phyloP scores from a whole-genome alignment of 2,113 vertebrate species.

The Elaphurus davidianus region DNA sequence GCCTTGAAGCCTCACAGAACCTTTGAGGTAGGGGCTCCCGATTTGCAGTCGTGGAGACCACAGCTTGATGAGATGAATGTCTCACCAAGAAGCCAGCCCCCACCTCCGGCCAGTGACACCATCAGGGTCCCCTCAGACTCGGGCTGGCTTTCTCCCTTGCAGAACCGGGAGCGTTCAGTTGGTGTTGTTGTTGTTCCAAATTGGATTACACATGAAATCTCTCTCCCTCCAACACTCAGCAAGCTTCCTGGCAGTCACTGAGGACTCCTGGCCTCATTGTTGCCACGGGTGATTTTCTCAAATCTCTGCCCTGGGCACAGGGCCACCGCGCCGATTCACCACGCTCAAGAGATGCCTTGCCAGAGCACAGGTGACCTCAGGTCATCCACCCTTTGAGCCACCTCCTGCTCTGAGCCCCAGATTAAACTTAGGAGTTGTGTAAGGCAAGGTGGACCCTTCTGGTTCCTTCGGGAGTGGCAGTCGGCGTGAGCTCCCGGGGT shows the following conservation, averaged over 20 bases:
- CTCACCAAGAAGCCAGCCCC: no score
- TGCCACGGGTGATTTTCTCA: slow-evolving; percentile 46
- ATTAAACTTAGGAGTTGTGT: background rate
- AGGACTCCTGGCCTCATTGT: background rate
- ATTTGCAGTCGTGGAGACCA: background rate
- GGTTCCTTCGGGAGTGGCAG: background rate
- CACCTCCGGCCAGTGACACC: background rate
- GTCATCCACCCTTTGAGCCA: background rate
- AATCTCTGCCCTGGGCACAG: background rate
- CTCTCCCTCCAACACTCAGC: background rate
- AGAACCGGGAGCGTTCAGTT: background rate
- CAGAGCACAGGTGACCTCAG: background rate
- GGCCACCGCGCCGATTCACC: background rate
- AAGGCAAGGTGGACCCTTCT: background rate
- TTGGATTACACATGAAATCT: background rate
- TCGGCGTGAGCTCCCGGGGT: fast-evolving
- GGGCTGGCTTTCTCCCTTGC: background rate
- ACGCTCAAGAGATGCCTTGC: background rate
- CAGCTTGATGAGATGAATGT: background rate
- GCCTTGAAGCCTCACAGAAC: background rate
- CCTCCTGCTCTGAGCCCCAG: background rate
- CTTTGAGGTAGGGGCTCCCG: background rate
- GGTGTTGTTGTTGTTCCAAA: background rate
- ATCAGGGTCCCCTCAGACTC: background rate
- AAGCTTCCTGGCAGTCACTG: background rate